Evolutionary conservation across 2,113 vertebrate species (phyloP).

Genomic region (Misgurnus anguillicaudatus): DNA sequence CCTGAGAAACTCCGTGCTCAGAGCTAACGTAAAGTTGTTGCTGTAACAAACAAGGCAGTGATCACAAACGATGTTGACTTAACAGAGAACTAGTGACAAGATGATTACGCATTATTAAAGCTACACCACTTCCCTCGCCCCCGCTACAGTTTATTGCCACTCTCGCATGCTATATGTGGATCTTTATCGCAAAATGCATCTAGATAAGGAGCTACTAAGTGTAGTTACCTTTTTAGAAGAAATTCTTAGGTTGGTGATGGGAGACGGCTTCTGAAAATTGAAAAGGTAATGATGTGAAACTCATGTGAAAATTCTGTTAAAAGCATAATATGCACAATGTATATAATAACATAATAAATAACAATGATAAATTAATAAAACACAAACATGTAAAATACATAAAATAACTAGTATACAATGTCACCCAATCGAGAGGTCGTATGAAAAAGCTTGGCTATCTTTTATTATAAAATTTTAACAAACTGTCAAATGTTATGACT

Average conservation of each 20-base stretch:
- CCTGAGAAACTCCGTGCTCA: slow-evolving; percentile 88
- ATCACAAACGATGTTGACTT: slow-evolving; percentile 64
- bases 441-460: too few species aligned
- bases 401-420: too few species aligned
- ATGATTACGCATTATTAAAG: slow-evolving; percentile 57
- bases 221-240: slow-evolving; percentile 93
- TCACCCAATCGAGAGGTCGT: too few species aligned
- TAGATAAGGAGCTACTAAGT: slow-evolving; percentile 8
- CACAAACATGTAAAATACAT: too few species aligned
- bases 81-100: slow-evolving; percentile 59
- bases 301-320: too few species aligned
- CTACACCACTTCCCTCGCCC: background rate
- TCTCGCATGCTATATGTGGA: slow-evolving; percentile 9
- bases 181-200: background rate
- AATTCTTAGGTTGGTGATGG: slow-evolving; percentile 93
- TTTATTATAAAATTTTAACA: too few species aligned
- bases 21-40: slow-evolving; percentile 98
- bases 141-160: background rate
- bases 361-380: too few species aligned
- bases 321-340: too few species aligned
- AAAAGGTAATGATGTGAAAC: slow-evolving; percentile 43
- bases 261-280: slow-evolving; percentile 81
- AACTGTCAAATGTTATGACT: too few species aligned
- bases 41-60: slow-evolving; percentile 75
- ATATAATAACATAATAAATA: too few species aligned